phyloP scores from a whole-genome alignment of 2,113 vertebrate species.

The Menura novaehollandiae region DNA sequence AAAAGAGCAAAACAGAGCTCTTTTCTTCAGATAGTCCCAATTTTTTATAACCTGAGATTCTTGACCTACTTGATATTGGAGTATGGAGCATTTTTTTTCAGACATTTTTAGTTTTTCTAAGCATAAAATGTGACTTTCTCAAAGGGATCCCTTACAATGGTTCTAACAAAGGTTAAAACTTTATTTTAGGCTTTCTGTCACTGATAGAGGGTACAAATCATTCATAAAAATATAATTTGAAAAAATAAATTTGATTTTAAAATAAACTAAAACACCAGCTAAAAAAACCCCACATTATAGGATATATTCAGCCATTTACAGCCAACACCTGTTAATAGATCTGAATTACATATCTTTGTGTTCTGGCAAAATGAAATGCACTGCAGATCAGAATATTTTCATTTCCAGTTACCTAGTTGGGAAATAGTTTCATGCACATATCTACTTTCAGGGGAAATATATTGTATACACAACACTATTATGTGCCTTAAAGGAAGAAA shows the following conservation, averaged over 20 bases:
- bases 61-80: background rate
- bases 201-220: background rate
- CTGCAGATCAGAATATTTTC: background rate
- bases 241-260: background rate
- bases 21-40: slow-evolving; percentile 10
- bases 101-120: background rate
- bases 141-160: background rate
- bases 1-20: background rate
- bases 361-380: background rate
- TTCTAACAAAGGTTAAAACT: background rate
- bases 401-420: background rate
- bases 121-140: background rate
- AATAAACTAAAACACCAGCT: background rate
- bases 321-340: background rate
- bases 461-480: background rate
- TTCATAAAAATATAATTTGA: background rate
- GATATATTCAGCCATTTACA: background rate
- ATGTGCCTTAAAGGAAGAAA: background rate
- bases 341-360: background rate
- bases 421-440: background rate
- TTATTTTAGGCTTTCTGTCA: background rate
- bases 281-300: background rate
- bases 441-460: background rate
- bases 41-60: background rate
- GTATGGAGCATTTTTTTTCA: background rate